Evolutionary conservation across 2,113 vertebrate genomes (phyloP).

Genomic region (Cyphomyrus discorhynchus): DNA sequence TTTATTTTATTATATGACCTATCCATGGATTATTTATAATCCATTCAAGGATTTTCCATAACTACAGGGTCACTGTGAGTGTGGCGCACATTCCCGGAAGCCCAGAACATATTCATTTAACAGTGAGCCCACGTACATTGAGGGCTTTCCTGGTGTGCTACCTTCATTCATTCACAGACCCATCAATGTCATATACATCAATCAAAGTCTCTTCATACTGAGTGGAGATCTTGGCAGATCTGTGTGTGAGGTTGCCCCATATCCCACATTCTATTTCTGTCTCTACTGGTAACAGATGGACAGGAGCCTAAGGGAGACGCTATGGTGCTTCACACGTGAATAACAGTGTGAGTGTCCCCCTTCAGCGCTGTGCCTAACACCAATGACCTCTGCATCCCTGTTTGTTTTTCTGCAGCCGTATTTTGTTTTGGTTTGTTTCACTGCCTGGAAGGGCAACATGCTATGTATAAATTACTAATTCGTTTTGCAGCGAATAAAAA

Average conservation of each 20-base stretch:
- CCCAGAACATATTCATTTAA: background rate
- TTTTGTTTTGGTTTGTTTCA: slow-evolving; percentile 3
- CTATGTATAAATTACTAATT: slow-evolving; percentile 28
- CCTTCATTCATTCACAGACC: background rate
- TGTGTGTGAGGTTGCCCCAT: background rate
- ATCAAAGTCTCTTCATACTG: background rate
- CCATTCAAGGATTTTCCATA: background rate
- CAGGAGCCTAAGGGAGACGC: background rate
- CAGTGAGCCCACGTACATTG: too few species aligned
- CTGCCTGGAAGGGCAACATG: slow-evolving; percentile 22
- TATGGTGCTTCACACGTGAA: background rate
- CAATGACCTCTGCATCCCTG: background rate
- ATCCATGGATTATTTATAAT: background rate
- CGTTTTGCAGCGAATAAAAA: slow-evolving; percentile 30
- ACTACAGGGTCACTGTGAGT: background rate
- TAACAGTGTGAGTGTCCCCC: slow-evolving; percentile 6
- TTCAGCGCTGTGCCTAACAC: background rate
- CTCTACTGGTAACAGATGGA: background rate
- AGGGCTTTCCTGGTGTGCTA: background rate
- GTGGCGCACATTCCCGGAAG: background rate
- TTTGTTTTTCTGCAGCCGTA: slow-evolving; percentile 7
- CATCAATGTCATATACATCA: background rate
- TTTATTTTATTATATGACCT: background rate
- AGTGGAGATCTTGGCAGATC: background rate
- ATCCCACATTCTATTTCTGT: background rate